Evolutionary conservation across 2,113 vertebrate species (phyloP), one percentile per base, ranked within the genome.

Genomic region (Grammomys surdaster): DNA sequence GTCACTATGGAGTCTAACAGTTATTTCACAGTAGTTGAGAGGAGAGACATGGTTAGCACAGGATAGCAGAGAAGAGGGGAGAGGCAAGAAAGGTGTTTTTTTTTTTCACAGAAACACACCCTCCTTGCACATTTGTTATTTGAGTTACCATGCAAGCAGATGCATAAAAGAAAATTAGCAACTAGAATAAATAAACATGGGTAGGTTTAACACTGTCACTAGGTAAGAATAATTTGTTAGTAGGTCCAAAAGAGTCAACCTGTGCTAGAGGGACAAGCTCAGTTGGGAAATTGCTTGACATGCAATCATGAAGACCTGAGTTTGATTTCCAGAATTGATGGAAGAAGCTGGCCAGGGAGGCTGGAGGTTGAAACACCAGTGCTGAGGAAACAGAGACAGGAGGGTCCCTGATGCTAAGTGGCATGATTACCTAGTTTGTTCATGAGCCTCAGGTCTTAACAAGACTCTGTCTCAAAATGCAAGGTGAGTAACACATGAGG

Each of bases 181-280:
- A 19, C 13, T 33, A 88, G 31, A 95, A 72, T 81, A 90, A 92
- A 82, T 56, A 13, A 88, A 20, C 9, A 63, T 58, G 76, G 31
- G 11, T 24, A 95, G 13, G 3, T 94, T 82, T 90, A 90, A 86
- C 11, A 75, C 67, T n/a, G 77, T 69, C 48, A 14, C 13, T 92
- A 84, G 33, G n/a, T 28, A 76, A 85, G 14, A 40, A 84, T 28
- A 88, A 70, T 86, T 33, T 88, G 17, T 95, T 94, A 70, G 22
- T 90, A 58, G 13, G 26, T 84, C 92, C 33, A 87, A 85, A 97
- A 78, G 4, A 43, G 5, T 93, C 70, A 87, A 31, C n/a, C 56
- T 9, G 24, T 36, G 31, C 26, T 82, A 12, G 12, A 43, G 24
- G 43, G 56, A 43, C 67, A 5, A 84, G 14, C 36, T 43, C 58